These are phyloP conservation scores for Philhelius pedissequus DNA, from an alignment of 2,888 invertebrate genomes.

Conservation along the genomic window DNA sequence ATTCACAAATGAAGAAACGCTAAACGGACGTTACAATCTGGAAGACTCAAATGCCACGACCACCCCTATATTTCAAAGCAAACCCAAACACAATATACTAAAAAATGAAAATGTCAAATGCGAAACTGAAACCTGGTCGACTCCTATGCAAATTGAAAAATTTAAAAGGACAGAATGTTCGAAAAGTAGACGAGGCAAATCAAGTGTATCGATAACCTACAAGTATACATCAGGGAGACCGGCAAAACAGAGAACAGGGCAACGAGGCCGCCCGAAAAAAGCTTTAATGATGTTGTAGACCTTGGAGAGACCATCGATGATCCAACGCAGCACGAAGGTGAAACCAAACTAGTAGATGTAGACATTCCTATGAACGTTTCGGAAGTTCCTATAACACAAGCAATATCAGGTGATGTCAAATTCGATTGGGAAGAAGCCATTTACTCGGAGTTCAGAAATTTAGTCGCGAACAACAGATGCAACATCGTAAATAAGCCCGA, in stretches of 20 bases:
- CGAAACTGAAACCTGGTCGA: background rate
- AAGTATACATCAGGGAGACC: background rate
- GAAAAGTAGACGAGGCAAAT: background rate
- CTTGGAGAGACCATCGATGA: background rate
- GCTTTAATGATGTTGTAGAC: background rate
- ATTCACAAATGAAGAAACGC: background rate
- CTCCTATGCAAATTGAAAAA: background rate
- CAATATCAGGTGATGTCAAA: background rate
- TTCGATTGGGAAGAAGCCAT: constrained; percentile 18
- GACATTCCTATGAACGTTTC: constrained; percentile 16
- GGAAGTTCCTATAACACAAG: background rate
- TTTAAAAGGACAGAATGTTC: background rate
- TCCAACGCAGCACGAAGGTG: background rate
- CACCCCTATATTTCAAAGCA: background rate
- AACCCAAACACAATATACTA: background rate
- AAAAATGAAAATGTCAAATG: background rate
- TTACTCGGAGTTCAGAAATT: background rate
- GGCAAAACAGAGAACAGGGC: background rate
- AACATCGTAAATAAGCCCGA: constrained; percentile 64
- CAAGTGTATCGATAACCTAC: background rate
- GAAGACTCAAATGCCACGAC: background rate
- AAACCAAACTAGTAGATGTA: background rate
- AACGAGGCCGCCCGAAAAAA: background rate
- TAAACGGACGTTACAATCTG: background rate
- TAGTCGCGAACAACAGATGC: constrained; percentile 67